Base-by-base conservation (phyloP, 37 sponge, comb jelly and placozoan genomes). In the Oopsacas minuta region DNA sequence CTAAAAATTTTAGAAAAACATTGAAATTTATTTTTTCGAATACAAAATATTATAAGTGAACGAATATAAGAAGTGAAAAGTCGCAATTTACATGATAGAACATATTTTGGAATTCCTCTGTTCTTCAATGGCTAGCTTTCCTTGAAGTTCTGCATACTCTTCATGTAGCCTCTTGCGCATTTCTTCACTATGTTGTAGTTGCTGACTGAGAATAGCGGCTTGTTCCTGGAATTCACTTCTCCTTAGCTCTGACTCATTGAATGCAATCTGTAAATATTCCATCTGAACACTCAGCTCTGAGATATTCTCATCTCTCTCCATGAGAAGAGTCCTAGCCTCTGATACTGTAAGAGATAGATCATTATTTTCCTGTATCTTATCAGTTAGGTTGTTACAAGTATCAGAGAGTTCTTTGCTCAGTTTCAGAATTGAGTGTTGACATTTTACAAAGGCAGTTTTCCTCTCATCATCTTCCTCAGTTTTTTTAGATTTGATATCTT, bases 141-240 rank as follows among this genome's bases (percentile, higher is more conserved):
- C 94, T 49, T 94, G 94, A 15, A 94, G 86, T 38, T 94, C 92
- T 39, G 92, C 91, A 53, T 90, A 91, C 38, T 90, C 89, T 52
- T 94, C 94, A 37, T 94, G 87, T 28, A 94, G 89, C 32, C 94
- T 83, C 38, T 87, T 89, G 32, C 91, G 84, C 91, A 94, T 90
- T 0, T 37, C 85, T 52, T 94, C 94, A 85, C 87, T 94, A 37
- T 90, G 88, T 36, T 86, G 37, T 82, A 94, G 52, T 82, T 90
- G 88, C 39, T 91, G 88, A 36, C 22, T 81, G 7, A 52, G 83
- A n/a, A 38, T 37, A 5, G 83, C 3, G 23, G 39, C 83, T 82
- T 82, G 39, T n/a, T 36, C 39, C 36, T 35, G 15, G 39, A 38
- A 37, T 1, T 36, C 83, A 25, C 37, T 37, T 15, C 83, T 38